phyloP scores from a whole-genome alignment of 2,888 invertebrate genomes.

The Limnephilus marmoratus region DNA sequence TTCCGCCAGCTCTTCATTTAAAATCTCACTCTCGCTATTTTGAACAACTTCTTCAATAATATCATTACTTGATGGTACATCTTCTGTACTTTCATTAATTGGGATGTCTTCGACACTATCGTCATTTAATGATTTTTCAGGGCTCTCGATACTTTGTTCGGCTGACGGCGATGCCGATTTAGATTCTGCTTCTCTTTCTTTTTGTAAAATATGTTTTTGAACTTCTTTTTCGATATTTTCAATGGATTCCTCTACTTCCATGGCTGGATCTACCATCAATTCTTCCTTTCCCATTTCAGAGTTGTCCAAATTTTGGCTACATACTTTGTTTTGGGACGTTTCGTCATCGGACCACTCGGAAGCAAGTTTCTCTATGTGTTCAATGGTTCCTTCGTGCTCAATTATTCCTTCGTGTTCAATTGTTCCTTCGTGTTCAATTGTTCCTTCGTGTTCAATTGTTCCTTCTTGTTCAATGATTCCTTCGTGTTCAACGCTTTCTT shows the following conservation, averaged over 20 bases:
- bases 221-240: constrained; percentile 76
- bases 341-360: constrained; percentile 61
- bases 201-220: constrained; percentile 71
- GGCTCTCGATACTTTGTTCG: constrained; percentile 23
- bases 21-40: constrained; percentile 62
- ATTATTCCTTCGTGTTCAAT: not conserved
- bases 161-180: constrained; percentile 57
- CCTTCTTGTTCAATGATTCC: constrained; percentile 37
- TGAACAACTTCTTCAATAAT: constrained; percentile 54
- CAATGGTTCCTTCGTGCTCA: constrained; percentile 28
- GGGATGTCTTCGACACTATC: not conserved
- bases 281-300: constrained; percentile 33
- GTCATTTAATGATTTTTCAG: not conserved
- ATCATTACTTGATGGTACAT: constrained; percentile 42
- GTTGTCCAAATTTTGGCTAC: constrained; percentile 24
- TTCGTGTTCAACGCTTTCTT: constrained; percentile 21
- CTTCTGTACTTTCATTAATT: not conserved
- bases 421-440: constrained; percentile 26
- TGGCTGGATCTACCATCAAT: constrained; percentile 24
- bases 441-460: not conserved
- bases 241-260: constrained; percentile 72
- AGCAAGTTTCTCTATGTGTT: constrained; percentile 57
- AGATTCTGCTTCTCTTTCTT: constrained; percentile 24
- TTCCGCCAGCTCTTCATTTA: constrained; percentile 65
- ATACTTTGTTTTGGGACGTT: constrained; percentile 39